A percentile compares a stretch with the other conserved stretches of the same genome.
Conservation (phyloP, 2,113 vertebrate species). For the Chloropsis cyanopogon region DNA sequence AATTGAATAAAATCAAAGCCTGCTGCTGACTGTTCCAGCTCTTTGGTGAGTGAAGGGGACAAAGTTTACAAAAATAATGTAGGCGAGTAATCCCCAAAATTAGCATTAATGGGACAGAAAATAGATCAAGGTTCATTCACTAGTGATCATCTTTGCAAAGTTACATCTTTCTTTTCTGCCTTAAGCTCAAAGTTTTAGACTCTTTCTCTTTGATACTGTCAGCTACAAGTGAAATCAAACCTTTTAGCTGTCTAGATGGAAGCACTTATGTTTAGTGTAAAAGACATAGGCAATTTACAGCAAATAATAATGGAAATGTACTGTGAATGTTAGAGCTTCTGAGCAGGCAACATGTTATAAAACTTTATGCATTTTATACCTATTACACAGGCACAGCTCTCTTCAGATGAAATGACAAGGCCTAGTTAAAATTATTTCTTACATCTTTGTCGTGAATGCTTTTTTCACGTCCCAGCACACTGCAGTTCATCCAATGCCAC, state of each 20-base stretch:
- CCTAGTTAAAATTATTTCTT: conserved; percentile 41
- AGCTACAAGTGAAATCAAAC: conserved; percentile 38
- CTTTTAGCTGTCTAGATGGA: conserved; percentile 52
- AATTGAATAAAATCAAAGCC: conserved; percentile 11
- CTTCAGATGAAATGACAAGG: conserved; percentile 28
- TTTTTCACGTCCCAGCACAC: background rate
- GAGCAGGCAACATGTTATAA: conserved; percentile 38
- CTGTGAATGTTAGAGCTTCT: conserved; percentile 47
- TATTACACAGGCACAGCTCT: background rate
- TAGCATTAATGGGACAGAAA: background rate
- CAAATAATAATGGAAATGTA: conserved; percentile 58
- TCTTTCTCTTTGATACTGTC: conserved; percentile 7
- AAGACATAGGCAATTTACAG: conserved; percentile 54
- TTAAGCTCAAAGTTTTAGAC: background rate
- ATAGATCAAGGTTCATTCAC: background rate
- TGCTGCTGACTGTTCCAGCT: background rate
- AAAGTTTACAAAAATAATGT: background rate
- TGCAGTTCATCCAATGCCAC: background rate
- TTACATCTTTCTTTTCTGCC: background rate
- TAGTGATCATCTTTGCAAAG: background rate
- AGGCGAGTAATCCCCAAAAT: background rate
- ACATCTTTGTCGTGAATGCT: background rate
- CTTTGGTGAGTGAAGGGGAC: background rate
- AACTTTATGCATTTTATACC: conserved; percentile 46
- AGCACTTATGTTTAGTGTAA: conserved; percentile 55